Evolutionary conservation across 2,888 invertebrate species (phyloP), one percentile per base, ranked within the genome.

Genomic region (Dexiosoma caninum): DNA sequence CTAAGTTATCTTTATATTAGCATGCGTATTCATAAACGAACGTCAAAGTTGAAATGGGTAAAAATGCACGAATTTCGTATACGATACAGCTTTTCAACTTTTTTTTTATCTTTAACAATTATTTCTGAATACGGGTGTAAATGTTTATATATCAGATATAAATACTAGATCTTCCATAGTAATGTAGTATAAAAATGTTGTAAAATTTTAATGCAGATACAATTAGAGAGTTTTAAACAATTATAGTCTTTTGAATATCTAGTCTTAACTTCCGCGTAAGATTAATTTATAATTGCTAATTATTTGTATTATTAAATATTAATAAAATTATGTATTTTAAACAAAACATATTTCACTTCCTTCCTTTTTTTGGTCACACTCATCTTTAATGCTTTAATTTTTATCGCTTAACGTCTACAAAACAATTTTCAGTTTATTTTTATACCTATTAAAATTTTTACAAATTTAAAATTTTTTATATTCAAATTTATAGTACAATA

Each of bases 251-350:
- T 77, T 81, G 77, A 77, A 81, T 81, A 81, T 81, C 81, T 81
- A 77, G 81, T 77, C 77, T 81, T 64, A 69, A 74, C 77, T 81
- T 81, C 81, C 81, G 81, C 77, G 74, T 76, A 71, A 62, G 55
- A 53, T 66, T 67, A 51, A 32, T 59, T n/a, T 59, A 71, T 35
- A 9, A 57, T 55, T 71, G 75, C 71, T 66, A 53, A 76, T 30
- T 66, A 66, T 76, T 69, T 79, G 14, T 66, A 60, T 35, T 51
- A 32, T 53, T 59, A 67, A 46, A 59, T 66, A 80, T 66, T 55
- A 78, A 72, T 60, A 67, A 74, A 72, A 51, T n/a, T 14, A 55
- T 23, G 37, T 57, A 66, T 42, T 66, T 71, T 66, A 3, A 72
- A 62, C 27, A 57, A 32, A 37, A 71, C 44, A 76, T 14, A 14